Conservation (phyloP, 2,113 vertebrate genomes). For the Corvus moneduloides region DNA sequence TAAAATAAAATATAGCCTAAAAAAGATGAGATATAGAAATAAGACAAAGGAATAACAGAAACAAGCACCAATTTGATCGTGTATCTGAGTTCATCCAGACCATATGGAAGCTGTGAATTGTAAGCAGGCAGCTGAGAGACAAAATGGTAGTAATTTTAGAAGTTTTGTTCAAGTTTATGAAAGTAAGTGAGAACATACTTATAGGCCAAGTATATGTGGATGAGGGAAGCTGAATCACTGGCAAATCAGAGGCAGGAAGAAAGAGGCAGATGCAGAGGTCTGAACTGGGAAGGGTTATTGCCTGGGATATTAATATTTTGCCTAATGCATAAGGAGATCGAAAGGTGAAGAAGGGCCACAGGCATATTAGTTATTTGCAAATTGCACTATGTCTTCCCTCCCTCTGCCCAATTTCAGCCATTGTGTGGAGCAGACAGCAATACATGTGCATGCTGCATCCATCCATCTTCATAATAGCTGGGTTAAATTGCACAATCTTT, state of each 20-base stretch:
- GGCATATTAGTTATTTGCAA: not conserved
- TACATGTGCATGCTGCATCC: not conserved
- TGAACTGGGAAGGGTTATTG: not conserved
- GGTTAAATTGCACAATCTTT: not conserved
- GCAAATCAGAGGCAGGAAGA: not conserved
- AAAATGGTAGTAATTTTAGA: not conserved
- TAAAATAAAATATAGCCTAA: not conserved
- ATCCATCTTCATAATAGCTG: not conserved
- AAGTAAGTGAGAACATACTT: not conserved
- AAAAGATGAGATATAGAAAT: not conserved
- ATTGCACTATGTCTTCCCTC: not conserved
- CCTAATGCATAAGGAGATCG: not conserved
- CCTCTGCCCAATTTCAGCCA: not conserved
- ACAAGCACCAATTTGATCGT: accelerated
- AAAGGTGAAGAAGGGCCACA: slow-evolving; percentile 6
- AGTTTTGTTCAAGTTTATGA: not conserved
- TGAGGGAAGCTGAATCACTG: not conserved
- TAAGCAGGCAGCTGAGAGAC: not conserved
- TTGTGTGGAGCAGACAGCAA: not conserved
- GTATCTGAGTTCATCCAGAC: not conserved
- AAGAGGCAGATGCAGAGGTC: not conserved
- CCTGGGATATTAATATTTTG: not conserved
- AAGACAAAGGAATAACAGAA: not conserved
- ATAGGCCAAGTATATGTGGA: not conserved
- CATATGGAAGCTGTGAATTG: not conserved